phyloP scores from a whole-genome alignment of 1,140 invertebrate species.

The Leptinotarsa texana region DNA sequence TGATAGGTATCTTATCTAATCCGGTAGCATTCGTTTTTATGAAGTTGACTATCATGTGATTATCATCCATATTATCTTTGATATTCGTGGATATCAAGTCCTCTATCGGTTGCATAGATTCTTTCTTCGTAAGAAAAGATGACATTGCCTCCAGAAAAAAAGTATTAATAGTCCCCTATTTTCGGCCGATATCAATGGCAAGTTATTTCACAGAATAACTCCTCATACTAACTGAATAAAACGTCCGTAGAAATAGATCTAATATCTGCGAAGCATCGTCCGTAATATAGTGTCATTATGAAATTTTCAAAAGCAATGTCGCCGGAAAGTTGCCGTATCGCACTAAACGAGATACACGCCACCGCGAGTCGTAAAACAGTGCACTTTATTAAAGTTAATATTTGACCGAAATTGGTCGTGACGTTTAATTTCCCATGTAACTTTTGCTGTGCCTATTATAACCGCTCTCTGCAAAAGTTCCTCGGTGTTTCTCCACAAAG shows the following conservation, averaged over 20 bases:
- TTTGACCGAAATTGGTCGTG: neutral
- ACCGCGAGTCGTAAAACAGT: neutral
- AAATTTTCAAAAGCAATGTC: neutral
- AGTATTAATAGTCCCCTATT: too few relatives aligned
- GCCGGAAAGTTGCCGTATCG: neutral
- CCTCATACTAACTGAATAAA: too few relatives aligned
- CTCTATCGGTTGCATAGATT: too few relatives aligned
- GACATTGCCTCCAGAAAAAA: too few relatives aligned
- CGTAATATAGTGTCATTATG: neutral
- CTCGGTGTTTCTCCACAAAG: neutral
- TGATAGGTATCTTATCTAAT: too few relatives aligned
- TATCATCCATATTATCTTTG: too few relatives aligned
- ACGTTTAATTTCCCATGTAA: neutral
- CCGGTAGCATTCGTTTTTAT: too few relatives aligned
- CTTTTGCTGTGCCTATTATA: neutral
- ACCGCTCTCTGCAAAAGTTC: neutral
- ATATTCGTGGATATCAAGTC: too few relatives aligned
- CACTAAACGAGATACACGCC: neutral
- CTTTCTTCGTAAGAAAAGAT: too few relatives aligned
- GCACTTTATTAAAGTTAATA: slow-evolving; percentile 2
- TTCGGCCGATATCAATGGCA: too few relatives aligned
- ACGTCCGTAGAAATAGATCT: neutral
- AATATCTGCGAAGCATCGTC: neutral
- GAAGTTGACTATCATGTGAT: too few relatives aligned
- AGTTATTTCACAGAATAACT: too few relatives aligned